These are phyloP conservation scores for Uropetala carovei DNA, from an alignment of 2,888 invertebrate species.

Conservation along the genomic window DNA sequence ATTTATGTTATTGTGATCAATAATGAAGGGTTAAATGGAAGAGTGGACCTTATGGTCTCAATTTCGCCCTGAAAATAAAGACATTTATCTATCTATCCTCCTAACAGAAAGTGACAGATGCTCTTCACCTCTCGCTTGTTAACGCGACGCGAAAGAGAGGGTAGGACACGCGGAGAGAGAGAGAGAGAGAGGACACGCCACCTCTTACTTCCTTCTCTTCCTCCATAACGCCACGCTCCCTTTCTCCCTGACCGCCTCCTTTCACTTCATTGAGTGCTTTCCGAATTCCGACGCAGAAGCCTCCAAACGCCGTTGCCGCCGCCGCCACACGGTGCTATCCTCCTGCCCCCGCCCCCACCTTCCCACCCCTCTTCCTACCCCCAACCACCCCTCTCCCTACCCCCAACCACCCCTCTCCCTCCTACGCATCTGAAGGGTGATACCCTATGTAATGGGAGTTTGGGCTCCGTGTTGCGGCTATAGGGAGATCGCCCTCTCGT, in stretches of 20 bases:
- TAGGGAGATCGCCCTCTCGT: not conserved
- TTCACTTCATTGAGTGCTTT: constrained; percentile 10
- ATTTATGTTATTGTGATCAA: too few relatives aligned
- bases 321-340: not conserved
- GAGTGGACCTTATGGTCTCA: too few relatives aligned
- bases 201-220: too few relatives aligned
- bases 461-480: constrained; percentile 38
- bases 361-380: not conserved
- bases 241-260: not conserved
- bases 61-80: too few relatives aligned
- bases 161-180: not conserved
- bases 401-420: too few relatives aligned
- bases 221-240: too few relatives aligned
- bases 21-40: too few relatives aligned
- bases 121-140: constrained; percentile 2
- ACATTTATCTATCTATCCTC: too few relatives aligned
- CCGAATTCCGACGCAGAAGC: not conserved
- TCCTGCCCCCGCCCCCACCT: not conserved
- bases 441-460: constrained; percentile 54
- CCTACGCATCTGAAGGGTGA: not conserved
- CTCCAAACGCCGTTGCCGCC: not conserved
- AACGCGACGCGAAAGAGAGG: not conserved
- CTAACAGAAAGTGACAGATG: not conserved
- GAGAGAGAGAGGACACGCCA: too few relatives aligned
- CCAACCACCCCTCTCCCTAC: too few relatives aligned